phyloP scores from a whole-genome alignment of 2,797 vertebrate genomes.

The Alcedo quadribrachys region DNA sequence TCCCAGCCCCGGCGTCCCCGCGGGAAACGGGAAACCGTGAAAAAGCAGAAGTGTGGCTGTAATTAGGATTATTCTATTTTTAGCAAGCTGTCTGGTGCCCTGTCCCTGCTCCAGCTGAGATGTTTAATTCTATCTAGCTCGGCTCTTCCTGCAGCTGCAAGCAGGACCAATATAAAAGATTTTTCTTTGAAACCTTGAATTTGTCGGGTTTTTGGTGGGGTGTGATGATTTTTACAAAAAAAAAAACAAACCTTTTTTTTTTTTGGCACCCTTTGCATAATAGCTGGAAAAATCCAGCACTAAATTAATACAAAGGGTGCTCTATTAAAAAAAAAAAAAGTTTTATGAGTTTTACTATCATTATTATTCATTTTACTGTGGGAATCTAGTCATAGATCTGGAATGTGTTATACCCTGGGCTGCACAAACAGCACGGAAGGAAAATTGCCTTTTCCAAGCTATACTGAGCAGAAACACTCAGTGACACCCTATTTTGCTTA shows the following conservation, averaged over 20 bases:
- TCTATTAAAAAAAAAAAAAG: neutral
- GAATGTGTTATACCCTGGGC: constrained; percentile 36
- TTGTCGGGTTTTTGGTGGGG: neutral
- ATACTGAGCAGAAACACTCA: accelerated
- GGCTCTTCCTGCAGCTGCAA: neutral
- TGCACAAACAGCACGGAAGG: constrained; percentile 33
- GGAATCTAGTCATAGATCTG: constrained; percentile 31
- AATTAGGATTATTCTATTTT: constrained; percentile 79
- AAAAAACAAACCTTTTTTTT: accelerated
- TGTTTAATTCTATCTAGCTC: constrained; percentile 52
- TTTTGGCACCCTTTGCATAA: neutral
- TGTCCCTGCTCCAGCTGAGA: constrained; percentile 68
- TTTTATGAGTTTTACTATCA: constrained; percentile 29
- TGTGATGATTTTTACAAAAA: neutral
- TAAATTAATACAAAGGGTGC: neutral
- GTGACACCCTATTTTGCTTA: neutral
- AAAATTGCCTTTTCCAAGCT: neutral
- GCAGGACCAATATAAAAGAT: neutral
- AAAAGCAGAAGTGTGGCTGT: constrained; percentile 62
- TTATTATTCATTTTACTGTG: constrained; percentile 51
- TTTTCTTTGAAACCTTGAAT: neutral
- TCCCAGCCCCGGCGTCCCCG: neutral
- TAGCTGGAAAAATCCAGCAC: neutral
- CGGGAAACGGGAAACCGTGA: constrained; percentile 53
- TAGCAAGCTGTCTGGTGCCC: constrained; percentile 69